phyloP scores from a whole-genome alignment of 2,113 vertebrate species.

The Megatriorchis doriae region DNA sequence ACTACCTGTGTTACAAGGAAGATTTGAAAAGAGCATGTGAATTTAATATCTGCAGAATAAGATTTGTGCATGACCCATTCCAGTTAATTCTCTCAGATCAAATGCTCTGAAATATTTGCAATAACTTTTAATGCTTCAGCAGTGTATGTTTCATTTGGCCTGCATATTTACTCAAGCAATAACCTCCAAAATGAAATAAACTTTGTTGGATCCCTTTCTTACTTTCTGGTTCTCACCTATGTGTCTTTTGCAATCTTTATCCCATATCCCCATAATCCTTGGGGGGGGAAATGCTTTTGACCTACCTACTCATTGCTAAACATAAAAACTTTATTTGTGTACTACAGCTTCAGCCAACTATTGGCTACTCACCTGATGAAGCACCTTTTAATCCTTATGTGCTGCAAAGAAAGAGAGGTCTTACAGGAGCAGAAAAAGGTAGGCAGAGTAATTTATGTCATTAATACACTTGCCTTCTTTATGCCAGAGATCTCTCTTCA shows the following conservation, averaged over 20 bases:
- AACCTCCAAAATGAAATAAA: background rate
- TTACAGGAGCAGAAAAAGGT: constrained; percentile 50
- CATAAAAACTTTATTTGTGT: constrained; percentile 9
- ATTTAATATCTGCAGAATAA: background rate
- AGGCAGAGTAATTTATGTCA: background rate
- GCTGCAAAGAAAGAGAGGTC: background rate
- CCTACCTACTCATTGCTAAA: background rate
- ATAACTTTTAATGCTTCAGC: background rate
- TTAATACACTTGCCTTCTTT: background rate
- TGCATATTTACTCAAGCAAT: background rate
- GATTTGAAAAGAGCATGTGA: background rate
- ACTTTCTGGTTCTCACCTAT: background rate
- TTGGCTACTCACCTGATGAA: constrained; percentile 21
- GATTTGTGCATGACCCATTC: background rate
- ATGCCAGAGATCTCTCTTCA: background rate
- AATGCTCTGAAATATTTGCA: background rate
- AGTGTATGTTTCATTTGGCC: background rate
- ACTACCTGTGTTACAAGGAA: background rate
- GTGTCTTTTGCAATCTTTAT: background rate
- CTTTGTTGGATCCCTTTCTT: background rate
- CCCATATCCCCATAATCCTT: background rate
- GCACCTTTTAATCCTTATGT: constrained; percentile 68
- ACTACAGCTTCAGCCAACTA: constrained; percentile 25
- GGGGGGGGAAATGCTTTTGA: background rate
- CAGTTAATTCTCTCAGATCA: background rate